phyloP scores from a whole-genome alignment of 2,113 vertebrate species.

The Copsychus sechellarum region DNA sequence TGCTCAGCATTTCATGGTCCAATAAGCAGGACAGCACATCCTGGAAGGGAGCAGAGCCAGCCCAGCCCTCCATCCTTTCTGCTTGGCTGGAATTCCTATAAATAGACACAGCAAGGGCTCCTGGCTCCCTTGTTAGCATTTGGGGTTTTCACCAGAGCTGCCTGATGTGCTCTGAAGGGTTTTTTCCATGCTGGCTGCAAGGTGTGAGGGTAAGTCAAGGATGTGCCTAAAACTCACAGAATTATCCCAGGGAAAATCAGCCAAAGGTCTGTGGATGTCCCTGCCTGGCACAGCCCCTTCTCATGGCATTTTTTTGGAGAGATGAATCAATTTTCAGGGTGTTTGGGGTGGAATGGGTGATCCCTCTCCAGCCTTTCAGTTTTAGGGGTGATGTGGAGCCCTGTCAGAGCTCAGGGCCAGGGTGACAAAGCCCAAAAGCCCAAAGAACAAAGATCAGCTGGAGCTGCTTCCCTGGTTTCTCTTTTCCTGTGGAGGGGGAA shows the following conservation, averaged over 20 bases:
- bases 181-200: background rate
- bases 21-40: background rate
- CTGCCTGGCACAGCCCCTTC: background rate
- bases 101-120: background rate
- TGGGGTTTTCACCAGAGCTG: background rate
- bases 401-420: background rate
- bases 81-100: constrained; percentile 20
- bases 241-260: background rate
- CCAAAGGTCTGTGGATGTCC: background rate
- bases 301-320: background rate
- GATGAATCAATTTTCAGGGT: background rate
- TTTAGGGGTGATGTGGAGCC: background rate
- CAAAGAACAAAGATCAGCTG: background rate
- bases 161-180: constrained; percentile 36
- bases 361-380: background rate
- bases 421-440: background rate
- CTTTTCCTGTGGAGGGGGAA: background rate
- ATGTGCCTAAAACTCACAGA: background rate
- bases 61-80: background rate
- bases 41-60: background rate
- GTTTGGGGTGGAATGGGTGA: background rate
- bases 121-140: background rate
- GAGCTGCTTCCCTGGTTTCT: background rate
- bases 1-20: constrained; percentile 32
- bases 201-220: background rate